phyloP scores from a whole-genome alignment of 2,113 vertebrate species.

The Pteropus alecto region DNA sequence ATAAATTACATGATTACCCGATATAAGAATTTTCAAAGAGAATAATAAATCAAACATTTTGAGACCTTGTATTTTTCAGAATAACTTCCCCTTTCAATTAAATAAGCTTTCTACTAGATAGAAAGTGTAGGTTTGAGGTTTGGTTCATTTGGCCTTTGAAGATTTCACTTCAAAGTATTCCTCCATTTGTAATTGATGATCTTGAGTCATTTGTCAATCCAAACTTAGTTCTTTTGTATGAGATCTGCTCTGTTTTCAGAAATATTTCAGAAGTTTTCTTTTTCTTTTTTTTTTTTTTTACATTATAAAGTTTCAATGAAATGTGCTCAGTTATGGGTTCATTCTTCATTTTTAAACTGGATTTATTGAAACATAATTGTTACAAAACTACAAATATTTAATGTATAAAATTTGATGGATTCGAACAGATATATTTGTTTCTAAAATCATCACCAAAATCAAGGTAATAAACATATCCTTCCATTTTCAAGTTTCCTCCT shows the following conservation, averaged over 20 bases:
- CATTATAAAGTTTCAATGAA: not conserved
- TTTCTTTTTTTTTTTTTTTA: not conserved
- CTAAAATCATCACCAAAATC: not conserved
- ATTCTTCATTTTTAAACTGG: not conserved
- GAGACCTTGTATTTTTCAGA: not conserved
- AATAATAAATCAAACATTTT: not conserved
- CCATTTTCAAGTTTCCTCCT: not conserved
- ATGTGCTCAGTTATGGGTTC: not conserved
- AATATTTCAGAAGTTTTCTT: not conserved
- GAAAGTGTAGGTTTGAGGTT: not conserved
- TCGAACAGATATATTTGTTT: not conserved
- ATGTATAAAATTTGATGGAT: not conserved
- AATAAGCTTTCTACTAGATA: not conserved
- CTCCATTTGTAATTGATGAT: not conserved
- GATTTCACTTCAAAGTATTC: not conserved
- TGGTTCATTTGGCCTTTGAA: not conserved
- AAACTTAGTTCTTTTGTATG: not conserved
- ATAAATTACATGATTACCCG: not conserved
- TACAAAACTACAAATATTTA: not conserved
- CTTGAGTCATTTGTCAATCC: not conserved
- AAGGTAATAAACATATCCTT: not conserved
- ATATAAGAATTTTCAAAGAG: not conserved
- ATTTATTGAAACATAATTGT: not conserved
- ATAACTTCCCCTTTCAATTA: constrained; percentile 16
- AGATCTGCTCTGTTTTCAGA: not conserved